Base-by-base conservation (phyloP, 2,888 invertebrate genomes). In the Drosophila tanythrix region DNA sequence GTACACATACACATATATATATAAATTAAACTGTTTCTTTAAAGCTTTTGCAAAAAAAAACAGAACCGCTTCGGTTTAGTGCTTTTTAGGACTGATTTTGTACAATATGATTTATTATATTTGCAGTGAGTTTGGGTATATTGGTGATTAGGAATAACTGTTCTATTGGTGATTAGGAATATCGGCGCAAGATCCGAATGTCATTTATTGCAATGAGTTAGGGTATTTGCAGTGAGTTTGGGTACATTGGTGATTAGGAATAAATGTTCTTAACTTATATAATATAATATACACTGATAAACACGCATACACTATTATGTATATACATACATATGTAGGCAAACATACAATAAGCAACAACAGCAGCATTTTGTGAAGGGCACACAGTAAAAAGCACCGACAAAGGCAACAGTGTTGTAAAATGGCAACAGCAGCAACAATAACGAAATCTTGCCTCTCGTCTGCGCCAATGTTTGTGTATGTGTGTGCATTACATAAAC, bases 351-450 rank as follows among this genome's bases (percentile, higher is more conserved):
- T 35, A 55, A 53, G 36, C 52, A 33, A 65, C 61, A 57, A 29
- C 61, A 35, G 10, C 33, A 35, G 10, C 53, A 53, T 71, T 68
- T 71, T 81, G 70, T 79, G 77, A 81, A 79, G 77, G 77, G 81
- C 79, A 76, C 50, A 67, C 52, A 46, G 70, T 57, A 57, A 64
- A 70, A 77, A 64, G 61, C 72, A 71, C 43, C 60, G 51, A 53
- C 59, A 61, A 51, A 50, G 51, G 51, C 79, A 46, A 59, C 74
- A 70, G 60, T 62, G 36, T 56, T 79, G 71, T 80, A 76, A 78
- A 78, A 76, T 78, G 80, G 77, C 76, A 78, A 73, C 56, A 69
- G 38, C 74, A 72, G 38, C 62, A 56, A 53, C 63, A 76, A 67
- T 53, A 67, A 60, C 59, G 40, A 63, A 62, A 79, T 66, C 74